Conservation (phyloP, 2,113 vertebrate species). For the Vulpes lagopus region DNA sequence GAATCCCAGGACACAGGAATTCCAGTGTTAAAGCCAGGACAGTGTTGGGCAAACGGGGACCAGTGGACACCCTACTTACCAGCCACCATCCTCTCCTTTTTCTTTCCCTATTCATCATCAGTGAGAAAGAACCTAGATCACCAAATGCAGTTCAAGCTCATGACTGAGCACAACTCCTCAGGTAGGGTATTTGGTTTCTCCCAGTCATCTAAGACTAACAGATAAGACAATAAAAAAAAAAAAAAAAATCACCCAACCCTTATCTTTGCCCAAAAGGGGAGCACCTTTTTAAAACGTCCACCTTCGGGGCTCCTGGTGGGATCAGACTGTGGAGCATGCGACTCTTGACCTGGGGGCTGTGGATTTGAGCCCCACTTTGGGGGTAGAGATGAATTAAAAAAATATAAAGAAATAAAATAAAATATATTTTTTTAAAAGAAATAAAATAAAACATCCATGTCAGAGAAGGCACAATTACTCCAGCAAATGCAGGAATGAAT, state of each 20-base stretch:
- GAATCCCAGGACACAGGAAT: neutral
- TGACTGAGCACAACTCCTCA: neutral
- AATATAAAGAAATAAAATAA: neutral
- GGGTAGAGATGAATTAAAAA: neutral
- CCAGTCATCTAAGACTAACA: too few relatives aligned
- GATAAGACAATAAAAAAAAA: neutral
- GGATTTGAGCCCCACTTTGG: neutral
- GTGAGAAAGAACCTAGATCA: neutral
- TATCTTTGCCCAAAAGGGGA: neutral
- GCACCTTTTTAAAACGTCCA: neutral
- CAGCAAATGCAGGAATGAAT: neutral
- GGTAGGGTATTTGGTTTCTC: neutral
- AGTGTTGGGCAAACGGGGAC: neutral
- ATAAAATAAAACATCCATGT: neutral
- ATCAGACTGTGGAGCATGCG: neutral
- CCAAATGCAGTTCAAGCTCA: neutral
- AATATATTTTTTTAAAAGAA: neutral
- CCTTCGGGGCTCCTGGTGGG: neutral
- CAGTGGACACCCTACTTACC: accelerated
- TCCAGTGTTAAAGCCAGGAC: neutral
- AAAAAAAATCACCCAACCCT: neutral
- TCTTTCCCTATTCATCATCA: neutral
- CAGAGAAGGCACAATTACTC: neutral
- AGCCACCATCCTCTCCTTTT: neutral
- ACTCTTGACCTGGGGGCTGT: neutral